Conservation (phyloP, 2,888 invertebrate species). For the Euzetes globulus region DNA sequence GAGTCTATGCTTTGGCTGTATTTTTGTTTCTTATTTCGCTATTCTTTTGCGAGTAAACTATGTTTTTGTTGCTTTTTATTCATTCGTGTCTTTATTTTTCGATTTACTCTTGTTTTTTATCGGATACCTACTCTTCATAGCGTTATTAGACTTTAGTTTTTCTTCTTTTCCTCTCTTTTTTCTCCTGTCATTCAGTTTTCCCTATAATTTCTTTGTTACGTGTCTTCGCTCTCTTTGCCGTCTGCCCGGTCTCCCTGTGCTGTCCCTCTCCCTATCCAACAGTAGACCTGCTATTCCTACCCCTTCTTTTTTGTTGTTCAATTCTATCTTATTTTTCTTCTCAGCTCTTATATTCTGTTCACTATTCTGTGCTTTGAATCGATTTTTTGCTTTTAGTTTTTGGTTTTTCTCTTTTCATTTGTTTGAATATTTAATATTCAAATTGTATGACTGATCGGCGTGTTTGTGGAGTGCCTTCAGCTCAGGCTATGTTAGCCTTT, state of each 20-base stretch:
- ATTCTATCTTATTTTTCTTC: too few species aligned
- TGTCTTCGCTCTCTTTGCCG: neutral
- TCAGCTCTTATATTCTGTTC: constrained; percentile 34
- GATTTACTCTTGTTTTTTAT: neutral
- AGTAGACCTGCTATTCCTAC: too few species aligned
- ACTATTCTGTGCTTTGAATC: neutral
- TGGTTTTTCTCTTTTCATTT: neutral
- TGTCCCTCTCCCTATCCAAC: too few species aligned
- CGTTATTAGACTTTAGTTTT: neutral
- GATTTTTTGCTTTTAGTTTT: constrained; percentile 8
- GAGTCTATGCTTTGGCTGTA: neutral
- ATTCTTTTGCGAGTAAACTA: neutral
- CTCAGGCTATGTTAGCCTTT: too few species aligned
- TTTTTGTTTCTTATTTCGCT: neutral
- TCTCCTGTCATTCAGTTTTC: neutral
- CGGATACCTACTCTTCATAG: neutral
- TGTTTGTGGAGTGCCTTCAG: too few species aligned
- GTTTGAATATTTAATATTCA: too few species aligned
- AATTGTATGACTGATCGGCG: too few species aligned
- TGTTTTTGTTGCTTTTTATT: too few species aligned
- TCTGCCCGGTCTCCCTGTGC: neutral
- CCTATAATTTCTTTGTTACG: neutral
- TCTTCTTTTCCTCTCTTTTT: neutral
- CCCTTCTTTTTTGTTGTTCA: too few species aligned
- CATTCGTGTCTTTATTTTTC: neutral